A percentile compares a stretch with the other conserved stretches of the same genome.
Conservation (phyloP, 2,888 invertebrate species). For the Portevinia maculata region DNA sequence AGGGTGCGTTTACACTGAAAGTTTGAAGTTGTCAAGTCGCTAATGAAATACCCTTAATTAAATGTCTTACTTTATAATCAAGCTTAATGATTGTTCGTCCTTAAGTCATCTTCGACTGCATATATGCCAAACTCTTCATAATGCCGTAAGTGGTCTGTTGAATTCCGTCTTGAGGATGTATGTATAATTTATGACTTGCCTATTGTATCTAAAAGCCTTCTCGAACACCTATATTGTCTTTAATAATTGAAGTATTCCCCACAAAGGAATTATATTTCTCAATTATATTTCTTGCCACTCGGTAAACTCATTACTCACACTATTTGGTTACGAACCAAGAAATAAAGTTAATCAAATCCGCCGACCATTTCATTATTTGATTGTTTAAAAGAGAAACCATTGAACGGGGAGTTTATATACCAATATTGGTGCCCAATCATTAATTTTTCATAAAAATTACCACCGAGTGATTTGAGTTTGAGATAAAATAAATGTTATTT, state of each 20-base stretch:
- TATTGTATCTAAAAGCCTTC: constrained; percentile 20
- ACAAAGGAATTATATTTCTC: constrained; percentile 32
- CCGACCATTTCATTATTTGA: constrained; percentile 49
- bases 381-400: constrained; percentile 41
- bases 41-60: too few relatives aligned
- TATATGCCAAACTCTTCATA: background rate
- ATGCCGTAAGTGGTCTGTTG: background rate
- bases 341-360: constrained; percentile 52
- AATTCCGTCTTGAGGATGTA: constrained; percentile 17
- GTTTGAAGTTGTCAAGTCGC: too few relatives aligned
- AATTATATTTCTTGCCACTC: constrained; percentile 42
- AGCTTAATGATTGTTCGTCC: too few relatives aligned
- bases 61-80: too few relatives aligned
- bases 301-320: constrained; percentile 38
- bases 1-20: too few relatives aligned
- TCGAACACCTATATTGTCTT: constrained; percentile 29
- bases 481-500: constrained; percentile 15
- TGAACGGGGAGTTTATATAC: constrained; percentile 8
- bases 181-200: constrained; percentile 42
- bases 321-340: constrained; percentile 23
- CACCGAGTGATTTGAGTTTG: constrained; percentile 23
- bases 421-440: constrained; percentile 49
- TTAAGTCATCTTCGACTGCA: too few relatives aligned
- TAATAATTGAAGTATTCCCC: constrained; percentile 45
- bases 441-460: constrained; percentile 38